Evolutionary conservation across 2,888 invertebrate species (phyloP), one percentile per base, ranked within the genome.

Genomic region (Calameuta idolon): DNA sequence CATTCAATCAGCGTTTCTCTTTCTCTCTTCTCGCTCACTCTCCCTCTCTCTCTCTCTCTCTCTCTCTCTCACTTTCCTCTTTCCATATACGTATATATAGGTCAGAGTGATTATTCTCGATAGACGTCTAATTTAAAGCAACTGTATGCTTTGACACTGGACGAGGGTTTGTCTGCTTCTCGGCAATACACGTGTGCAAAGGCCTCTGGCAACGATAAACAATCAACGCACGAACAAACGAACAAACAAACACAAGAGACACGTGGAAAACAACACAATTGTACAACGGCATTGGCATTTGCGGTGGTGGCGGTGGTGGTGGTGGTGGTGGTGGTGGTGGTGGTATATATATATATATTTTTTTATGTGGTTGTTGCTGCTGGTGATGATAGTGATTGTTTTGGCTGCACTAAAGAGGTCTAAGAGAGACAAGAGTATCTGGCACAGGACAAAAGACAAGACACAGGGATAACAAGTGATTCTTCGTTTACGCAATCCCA

Each of bases 371-470:
- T 76, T 77, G 73, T 75, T 85, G 73, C 31, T 73, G 77, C 77
- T 79, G 80, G 80, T 77, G 40, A 76, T 31, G 37, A 76, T 71
- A 71, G 73, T 40, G 73, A 71, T 34, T 71, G 71, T 37, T 77
- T 75, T 77, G 77, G 75, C 55, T 55, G 55, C 55, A 55, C 55
- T 55, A 55, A 55, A 55, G 55, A 55, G 55, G 55, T 55, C 55
- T 55, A 55, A 55, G 55, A 55, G 55, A 55, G 55, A 55, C 15
- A 55, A 55, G 55, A 55, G 23, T 55, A 55, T 55, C 55, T 55
- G 55, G 55, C 55, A 55, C 23, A 85, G 88, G 89, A 88, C 89
- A 89, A 88, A 88, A 89, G 90, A 91, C 90, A 91, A 91, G 90
- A 90, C 90, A 90, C 87, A 88, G 91, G 89, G 88, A 85, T 89